Evolutionary conservation across 1,140 invertebrate genomes (phyloP).

Genomic region (Pectinophora gossypiella): DNA sequence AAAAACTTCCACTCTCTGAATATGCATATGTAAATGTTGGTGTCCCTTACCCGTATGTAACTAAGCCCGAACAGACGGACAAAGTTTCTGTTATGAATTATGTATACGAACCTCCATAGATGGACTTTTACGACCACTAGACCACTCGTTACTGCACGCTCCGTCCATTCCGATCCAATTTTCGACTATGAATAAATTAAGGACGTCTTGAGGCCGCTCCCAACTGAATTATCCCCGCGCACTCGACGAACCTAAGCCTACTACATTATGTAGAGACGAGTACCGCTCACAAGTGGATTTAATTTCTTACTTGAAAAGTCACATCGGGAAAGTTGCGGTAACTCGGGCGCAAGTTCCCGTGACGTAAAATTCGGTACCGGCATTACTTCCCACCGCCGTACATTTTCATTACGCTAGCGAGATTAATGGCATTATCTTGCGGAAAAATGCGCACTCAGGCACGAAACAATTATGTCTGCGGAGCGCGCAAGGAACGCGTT

Average conservation of each 20-base stretch:
- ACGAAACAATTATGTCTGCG: conserved; percentile 45
- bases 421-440: conserved; percentile 52
- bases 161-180: conserved; percentile 32
- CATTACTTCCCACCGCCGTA: conserved; percentile 23
- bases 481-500: conserved; percentile 12
- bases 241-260: background rate
- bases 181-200: conserved; percentile 51
- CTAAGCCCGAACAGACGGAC: conserved; percentile 16
- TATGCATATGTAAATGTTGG: conserved; percentile 16
- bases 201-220: conserved; percentile 13
- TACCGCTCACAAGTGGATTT: conserved; percentile 20
- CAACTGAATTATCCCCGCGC: conserved; percentile 24
- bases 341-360: conserved; percentile 13
- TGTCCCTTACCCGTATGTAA: conserved; percentile 12
- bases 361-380: background rate
- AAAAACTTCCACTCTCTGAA: conserved; percentile 12
- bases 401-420: conserved; percentile 48
- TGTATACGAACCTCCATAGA: conserved; percentile 17
- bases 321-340: conserved; percentile 18
- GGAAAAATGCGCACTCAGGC: conserved; percentile 41
- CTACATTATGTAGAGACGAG: background rate
- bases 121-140: conserved; percentile 21
- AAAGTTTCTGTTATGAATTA: conserved; percentile 27
- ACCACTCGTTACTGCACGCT: conserved; percentile 19
- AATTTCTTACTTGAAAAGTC: conserved; percentile 34